Percentiles rank a stretch among this genome's conserved stretches.
Evolutionary conservation across 1,140 invertebrate species (phyloP).

Genomic region (Camponotus pennsylvanicus): DNA sequence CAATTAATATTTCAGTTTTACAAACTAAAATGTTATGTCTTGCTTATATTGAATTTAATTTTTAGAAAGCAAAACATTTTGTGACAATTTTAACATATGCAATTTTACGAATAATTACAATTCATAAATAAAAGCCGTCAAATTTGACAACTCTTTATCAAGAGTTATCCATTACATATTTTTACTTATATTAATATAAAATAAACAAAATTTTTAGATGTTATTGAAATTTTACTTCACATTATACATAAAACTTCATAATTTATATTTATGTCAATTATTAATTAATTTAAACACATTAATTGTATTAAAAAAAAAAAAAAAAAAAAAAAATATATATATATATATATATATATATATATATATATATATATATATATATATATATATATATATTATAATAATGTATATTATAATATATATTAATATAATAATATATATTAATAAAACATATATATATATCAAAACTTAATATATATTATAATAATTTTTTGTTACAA

Average conservation of each 20-base stretch:
- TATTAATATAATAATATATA: too few species aligned
- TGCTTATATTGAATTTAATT: conserved; percentile 16
- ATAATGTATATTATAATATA: too few species aligned
- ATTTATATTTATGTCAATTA: conserved; percentile 15
- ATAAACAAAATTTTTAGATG: neutral
- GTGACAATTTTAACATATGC: neutral
- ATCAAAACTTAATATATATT: neutral
- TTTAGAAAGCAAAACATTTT: neutral
- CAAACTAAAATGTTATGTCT: neutral
- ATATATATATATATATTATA: too few species aligned
- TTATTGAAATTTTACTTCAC: neutral
- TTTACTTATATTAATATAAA: neutral
- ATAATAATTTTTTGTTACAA: neutral
- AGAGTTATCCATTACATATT: neutral
- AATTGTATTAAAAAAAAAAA: neutral
- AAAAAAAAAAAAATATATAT: too few species aligned
- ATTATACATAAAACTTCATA: neutral
- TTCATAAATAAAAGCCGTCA: conserved; percentile 20
- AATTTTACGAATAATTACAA: conserved; percentile 2
- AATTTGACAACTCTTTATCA: conserved; percentile 6
- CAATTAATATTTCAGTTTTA: neutral
- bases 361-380: too few species aligned
- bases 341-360: too few species aligned
- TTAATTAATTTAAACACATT: neutral
- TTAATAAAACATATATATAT: too few species aligned